Percentiles rank a stretch among this genome's conserved stretches.
These are phyloP conservation scores for Opisthocomus hoazin DNA, from an alignment of 2,113 vertebrate genomes.

Conservation along the genomic window DNA sequence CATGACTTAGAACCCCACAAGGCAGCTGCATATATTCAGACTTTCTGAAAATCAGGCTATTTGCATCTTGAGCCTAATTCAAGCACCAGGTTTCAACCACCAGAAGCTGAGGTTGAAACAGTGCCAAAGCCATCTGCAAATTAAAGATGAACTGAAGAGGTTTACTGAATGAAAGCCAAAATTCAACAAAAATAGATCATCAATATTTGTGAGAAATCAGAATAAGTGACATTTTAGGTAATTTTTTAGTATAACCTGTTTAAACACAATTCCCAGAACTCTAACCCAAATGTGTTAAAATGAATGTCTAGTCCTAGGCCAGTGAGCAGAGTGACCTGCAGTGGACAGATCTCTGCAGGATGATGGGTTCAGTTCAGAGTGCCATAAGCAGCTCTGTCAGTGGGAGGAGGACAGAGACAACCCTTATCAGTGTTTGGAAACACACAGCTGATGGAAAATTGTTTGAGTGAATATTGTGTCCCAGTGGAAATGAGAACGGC, in stretches of 20 bases:
- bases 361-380: neutral
- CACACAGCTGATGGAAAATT: neutral
- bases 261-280: neutral
- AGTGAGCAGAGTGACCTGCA: neutral
- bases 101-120: conserved; percentile 40
- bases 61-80: conserved; percentile 34
- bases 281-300: neutral
- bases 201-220: conserved; percentile 47
- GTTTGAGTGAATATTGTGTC: neutral
- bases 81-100: neutral
- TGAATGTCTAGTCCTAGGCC: neutral
- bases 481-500: neutral
- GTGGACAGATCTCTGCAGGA: neutral
- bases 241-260: neutral
- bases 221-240: neutral
- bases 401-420: neutral
- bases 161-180: conserved; percentile 41
- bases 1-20: conserved; percentile 24
- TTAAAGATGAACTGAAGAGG: conserved; percentile 29
- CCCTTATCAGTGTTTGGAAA: neutral
- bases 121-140: conserved; percentile 53
- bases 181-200: conserved; percentile 41
- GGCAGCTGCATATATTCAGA: conserved; percentile 10
- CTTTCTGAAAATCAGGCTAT: conserved; percentile 28
- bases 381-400: neutral